Evolutionary conservation across 1,140 invertebrate genomes (phyloP), one percentile per base, ranked within the genome.

Genomic region (Dreissena polymorpha): DNA sequence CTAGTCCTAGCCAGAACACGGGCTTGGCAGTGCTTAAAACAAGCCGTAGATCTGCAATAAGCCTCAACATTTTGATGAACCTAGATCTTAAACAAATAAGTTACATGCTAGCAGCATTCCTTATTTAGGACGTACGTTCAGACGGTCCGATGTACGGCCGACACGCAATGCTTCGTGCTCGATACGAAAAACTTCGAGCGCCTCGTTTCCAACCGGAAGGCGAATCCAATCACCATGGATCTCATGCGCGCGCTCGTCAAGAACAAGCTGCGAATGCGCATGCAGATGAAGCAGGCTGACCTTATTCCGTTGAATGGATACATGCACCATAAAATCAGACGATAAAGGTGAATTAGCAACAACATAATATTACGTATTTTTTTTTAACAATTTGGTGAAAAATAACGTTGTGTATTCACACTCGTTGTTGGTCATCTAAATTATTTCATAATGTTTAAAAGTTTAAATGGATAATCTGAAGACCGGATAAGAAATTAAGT

Each of bases 111-210:
- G 39, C 2, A 39, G 39, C 8, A 39, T 39, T 39, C 39, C 39
- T 5, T 8, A 39, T 83, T 91, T 25, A 84, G 75, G 18, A 91
- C 92, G 8, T 90, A 90, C 67, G 84, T 91, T 74, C 89, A 91
- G 69, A 92, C 90, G 8, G 86, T 92, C 10, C 79, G 87, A 50
- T 92, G 90, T 74, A 91, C 89, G 1, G 84, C 90, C 23, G 86
- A 90, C 57, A 91, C 89, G 10, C 86, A 91, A 39, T 90, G 90
- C 0, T 92, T 89, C 79, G 85, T 90, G 23, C 83, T 93, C 39
- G 89, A 92, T 63, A 78, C 90, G 25, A 90, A 91, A 75, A 93
- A 91, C 82, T 91, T 91, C 78, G 92, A 93, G 55, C 78, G 92
- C 51, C 71, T 93, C 8, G 86, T 93, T 16, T 83, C 87, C 27